phyloP scores from a whole-genome alignment of 2,113 vertebrate genomes.

The Panthera uncia region DNA sequence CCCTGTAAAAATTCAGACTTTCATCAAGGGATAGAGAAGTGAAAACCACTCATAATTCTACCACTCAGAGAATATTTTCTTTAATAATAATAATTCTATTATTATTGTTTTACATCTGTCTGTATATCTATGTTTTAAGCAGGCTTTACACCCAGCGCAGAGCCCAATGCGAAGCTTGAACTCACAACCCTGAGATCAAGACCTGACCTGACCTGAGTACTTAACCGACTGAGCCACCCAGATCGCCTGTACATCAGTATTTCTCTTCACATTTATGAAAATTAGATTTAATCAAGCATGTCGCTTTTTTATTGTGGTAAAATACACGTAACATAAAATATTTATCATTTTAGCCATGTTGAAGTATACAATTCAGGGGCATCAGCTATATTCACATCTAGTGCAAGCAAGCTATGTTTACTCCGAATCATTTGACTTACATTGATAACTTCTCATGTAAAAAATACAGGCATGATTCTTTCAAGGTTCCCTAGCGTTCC shows the following conservation, averaged over 20 bases:
- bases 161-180: too few relatives aligned
- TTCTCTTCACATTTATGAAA: background rate
- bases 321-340: background rate
- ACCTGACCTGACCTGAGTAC: too few relatives aligned
- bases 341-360: background rate
- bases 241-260: background rate
- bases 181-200: too few relatives aligned
- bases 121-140: too few relatives aligned
- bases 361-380: background rate
- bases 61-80: background rate
- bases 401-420: background rate
- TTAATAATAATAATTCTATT: background rate
- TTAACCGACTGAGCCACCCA: too few relatives aligned
- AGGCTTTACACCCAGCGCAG: too few relatives aligned
- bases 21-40: background rate
- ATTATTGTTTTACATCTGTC: background rate
- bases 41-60: background rate
- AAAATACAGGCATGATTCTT: background rate
- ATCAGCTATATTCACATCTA: background rate
- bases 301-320: background rate
- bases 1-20: background rate
- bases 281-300: background rate
- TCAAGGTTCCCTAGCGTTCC: background rate
- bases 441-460: background rate
- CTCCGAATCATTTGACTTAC: background rate